Evolutionary conservation across 2,797 vertebrate species (phyloP).

Genomic region (Anguilla pacifica): DNA sequence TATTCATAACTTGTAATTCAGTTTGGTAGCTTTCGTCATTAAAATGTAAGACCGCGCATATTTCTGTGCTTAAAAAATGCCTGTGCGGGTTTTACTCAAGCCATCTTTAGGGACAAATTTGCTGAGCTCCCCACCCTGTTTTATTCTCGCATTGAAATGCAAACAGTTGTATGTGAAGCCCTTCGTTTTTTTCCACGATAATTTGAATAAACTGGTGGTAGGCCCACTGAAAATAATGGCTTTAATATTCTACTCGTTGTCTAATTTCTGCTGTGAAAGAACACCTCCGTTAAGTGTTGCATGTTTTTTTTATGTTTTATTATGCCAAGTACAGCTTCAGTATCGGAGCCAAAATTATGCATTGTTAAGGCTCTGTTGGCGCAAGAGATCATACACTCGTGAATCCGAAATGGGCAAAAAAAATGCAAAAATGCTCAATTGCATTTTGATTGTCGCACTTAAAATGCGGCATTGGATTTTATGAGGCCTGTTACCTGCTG

Average conservation of each 20-base stretch:
- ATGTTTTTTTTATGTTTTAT: neutral
- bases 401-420: neutral
- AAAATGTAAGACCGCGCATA: neutral
- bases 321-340: neutral
- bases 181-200: neutral
- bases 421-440: neutral
- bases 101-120: neutral
- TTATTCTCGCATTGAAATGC: neutral
- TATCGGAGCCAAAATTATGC: neutral
- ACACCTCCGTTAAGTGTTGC: neutral
- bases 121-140: neutral
- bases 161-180: neutral
- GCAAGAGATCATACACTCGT: neutral
- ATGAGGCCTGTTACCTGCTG: neutral
- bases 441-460: slow-evolving; percentile 2
- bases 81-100: neutral
- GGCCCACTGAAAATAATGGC: neutral
- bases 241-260: neutral
- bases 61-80: neutral
- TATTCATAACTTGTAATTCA: neutral
- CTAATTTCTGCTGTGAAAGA: neutral
- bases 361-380: neutral
- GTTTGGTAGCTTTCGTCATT: neutral
- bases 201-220: neutral
- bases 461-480: slow-evolving; percentile 4